Evolutionary conservation across 2,113 vertebrate genomes (phyloP), one percentile per base, ranked within the genome.

Genomic region (Microcebus murinus): DNA sequence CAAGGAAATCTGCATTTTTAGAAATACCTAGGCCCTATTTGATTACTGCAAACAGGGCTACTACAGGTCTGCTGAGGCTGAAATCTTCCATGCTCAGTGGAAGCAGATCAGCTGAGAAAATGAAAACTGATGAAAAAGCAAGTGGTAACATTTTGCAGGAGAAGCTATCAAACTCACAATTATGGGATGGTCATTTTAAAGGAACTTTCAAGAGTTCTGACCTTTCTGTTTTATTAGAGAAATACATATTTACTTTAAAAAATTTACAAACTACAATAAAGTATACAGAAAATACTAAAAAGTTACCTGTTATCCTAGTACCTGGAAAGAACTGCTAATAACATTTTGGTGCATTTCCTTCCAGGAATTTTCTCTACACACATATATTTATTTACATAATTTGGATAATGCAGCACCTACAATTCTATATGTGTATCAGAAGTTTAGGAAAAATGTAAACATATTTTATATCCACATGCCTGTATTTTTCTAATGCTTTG

Each of bases 211-310:
- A 59, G 45, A 70, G 39, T 31, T 70, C 77, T 81, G 65, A 42
- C 27, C 87, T 92, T 77, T 31, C 27, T 25, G 57, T 87, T 6
- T 82, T 88, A 80, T 73, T 90, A 94, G 91, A 87, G 42, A 96
- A 93, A n/a, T 27, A 55, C 4, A 48, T 18, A 2, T 82, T 76
- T 91, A 63, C 5, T 77, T 77, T 65, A n/a, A 34, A 91, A 95
- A 89, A 67, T 36, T 80, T 84, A 80, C 27, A 71, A 82, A 71
- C 34, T 61, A n/a, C 21, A 63, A 57, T 93, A 84, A 83, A 48
- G 23, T 59, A 61, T 71, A 63, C 91, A 92, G 34, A 96, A 52
- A 34, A 65, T n/a, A 39, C 36, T 21, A 39, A 83, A 79, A 81
- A 85, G 34, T 85, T 23, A 36, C 27, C 80, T 81, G 36, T 79